Evolutionary conservation across 2,888 invertebrate genomes (phyloP).

Genomic region (Hypomecis atomaria): DNA sequence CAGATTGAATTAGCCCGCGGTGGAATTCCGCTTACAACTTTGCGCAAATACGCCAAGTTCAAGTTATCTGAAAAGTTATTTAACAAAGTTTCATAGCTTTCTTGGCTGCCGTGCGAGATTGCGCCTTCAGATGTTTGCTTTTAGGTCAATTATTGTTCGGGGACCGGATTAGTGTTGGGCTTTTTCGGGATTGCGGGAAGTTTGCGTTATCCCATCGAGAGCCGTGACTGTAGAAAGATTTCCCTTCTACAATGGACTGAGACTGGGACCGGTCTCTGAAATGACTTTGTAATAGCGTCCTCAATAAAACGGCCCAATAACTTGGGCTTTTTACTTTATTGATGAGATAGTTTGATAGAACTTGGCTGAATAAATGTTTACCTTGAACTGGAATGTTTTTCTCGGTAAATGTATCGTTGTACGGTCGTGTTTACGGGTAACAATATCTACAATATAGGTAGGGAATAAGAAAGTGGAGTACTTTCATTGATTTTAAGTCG

Average conservation of each 20-base stretch:
- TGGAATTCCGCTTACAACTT: conserved; percentile 81
- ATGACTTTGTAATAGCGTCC: conserved; percentile 82
- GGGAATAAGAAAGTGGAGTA: conserved; percentile 16
- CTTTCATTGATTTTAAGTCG: conserved; percentile 25
- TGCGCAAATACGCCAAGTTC: conserved; percentile 81
- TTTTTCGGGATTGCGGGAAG: conserved; percentile 61
- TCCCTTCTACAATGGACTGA: conserved; percentile 83
- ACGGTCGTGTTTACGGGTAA: conserved; percentile 34
- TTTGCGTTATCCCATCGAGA: conserved; percentile 84
- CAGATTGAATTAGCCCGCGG: conserved; percentile 82
- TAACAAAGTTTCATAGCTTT: conserved; percentile 85
- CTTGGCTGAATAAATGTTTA: conserved; percentile 55
- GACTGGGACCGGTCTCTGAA: conserved; percentile 76
- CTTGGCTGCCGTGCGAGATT: conserved; percentile 71
- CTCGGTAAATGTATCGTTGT: conserved; percentile 38
- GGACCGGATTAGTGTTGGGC: conserved; percentile 56
- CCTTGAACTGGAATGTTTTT: conserved; percentile 39
- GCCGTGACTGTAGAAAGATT: conserved; percentile 85
- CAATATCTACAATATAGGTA: conserved; percentile 9
- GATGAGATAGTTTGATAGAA: conserved; percentile 62
- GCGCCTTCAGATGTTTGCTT: conserved; percentile 64
- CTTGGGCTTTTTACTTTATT: conserved; percentile 71
- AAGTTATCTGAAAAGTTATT: conserved; percentile 85
- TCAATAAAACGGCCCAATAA: conserved; percentile 78
- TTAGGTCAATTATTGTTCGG: conserved; percentile 74